Conservation (phyloP, 2,113 vertebrate species). For the Pluvialis apricaria region DNA sequence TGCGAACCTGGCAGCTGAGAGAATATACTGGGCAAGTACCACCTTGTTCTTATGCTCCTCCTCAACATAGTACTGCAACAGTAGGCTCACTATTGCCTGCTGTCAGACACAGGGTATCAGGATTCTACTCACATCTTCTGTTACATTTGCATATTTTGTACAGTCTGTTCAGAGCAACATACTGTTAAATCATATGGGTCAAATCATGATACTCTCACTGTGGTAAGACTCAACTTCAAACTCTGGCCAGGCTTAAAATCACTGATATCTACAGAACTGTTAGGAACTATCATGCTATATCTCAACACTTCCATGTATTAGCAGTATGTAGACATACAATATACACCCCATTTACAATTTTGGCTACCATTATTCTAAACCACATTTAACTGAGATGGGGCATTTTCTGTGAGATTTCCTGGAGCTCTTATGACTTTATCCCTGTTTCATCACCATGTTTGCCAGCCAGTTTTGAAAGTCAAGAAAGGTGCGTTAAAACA, state of each 20-base stretch:
- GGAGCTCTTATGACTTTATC: neutral
- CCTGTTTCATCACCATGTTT: neutral
- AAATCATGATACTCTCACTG: neutral
- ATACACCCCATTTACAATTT: neutral
- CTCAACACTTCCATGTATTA: neutral
- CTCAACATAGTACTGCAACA: rapidly evolving
- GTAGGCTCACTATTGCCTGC: neutral
- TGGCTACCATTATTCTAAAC: neutral
- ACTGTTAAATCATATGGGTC: neutral
- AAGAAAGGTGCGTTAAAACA: neutral
- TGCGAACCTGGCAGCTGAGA: neutral
- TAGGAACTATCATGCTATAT: neutral
- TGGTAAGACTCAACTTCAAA: neutral
- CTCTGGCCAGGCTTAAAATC: neutral
- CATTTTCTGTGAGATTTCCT: neutral
- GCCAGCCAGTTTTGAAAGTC: neutral
- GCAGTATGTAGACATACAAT: neutral
- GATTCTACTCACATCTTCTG: neutral
- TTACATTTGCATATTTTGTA: neutral
- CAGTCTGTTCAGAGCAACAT: neutral
- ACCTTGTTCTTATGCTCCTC: neutral
- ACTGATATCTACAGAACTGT: neutral
- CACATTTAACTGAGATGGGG: neutral
- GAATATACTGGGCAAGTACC: neutral
- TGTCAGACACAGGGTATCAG: neutral